Conservation (phyloP, 2,888 invertebrate species). For the Himalopsyche kuldschensis region DNA sequence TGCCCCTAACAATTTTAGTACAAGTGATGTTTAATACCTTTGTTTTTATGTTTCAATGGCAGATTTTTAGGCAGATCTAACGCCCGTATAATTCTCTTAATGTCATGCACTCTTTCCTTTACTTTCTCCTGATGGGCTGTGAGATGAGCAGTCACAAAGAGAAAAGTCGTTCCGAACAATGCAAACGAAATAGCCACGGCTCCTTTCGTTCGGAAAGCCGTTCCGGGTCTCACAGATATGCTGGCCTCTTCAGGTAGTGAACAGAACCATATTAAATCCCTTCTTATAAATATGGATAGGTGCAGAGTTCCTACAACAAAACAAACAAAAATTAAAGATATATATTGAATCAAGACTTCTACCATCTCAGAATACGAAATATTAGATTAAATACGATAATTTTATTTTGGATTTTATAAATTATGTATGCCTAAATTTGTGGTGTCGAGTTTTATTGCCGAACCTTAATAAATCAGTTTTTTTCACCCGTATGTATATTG, state of each 20-base stretch:
- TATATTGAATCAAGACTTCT: too few relatives aligned
- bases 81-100: conserved; percentile 78
- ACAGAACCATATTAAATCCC: conserved; percentile 95
- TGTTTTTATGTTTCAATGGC: conserved; percentile 73
- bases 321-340: background rate
- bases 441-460: too few relatives aligned
- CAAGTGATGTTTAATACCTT: conserved; percentile 55
- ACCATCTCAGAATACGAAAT: too few relatives aligned
- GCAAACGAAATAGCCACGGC: conserved; percentile 91
- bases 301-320: conserved; percentile 73
- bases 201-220: conserved; percentile 91
- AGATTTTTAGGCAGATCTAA: conserved; percentile 82
- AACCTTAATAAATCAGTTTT: too few relatives aligned
- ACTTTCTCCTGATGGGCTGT: conserved; percentile 90
- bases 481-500: too few relatives aligned
- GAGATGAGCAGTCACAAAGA: conserved; percentile 94
- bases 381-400: too few relatives aligned
- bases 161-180: conserved; percentile 91
- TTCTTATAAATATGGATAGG: conserved; percentile 81
- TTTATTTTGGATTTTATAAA: too few relatives aligned
- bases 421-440: too few relatives aligned
- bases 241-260: conserved; percentile 88
- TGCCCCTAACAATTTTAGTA: background rate
- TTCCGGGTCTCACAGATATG: conserved; percentile 85
- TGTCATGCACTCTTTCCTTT: conserved; percentile 82